Base-by-base conservation (phyloP, 2,888 invertebrate genomes). In the Pantelozetes paolii region DNA sequence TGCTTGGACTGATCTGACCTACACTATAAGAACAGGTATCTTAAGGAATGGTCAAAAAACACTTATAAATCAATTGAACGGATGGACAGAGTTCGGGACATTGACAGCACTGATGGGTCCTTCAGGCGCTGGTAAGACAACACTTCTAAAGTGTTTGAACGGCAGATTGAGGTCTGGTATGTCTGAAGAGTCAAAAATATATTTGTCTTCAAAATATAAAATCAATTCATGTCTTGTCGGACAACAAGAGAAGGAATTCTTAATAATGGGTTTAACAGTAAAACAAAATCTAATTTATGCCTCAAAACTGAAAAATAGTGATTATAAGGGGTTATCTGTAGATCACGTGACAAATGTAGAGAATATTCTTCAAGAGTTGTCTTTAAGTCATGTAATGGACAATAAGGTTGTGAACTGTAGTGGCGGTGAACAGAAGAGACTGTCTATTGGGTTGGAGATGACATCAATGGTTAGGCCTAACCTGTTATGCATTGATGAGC, bases 401-500 rank as follows among this genome's bases (percentile, higher is more conserved):
- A 67, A 6, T n/a, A 36, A 20, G 9, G 40, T 40, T 11, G 8
- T 1, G 2, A n/a, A 67, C 11, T 67, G 67, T 13, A 67, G 67
- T 40, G 67, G 67, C 8, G 67, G 67, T 23, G 67, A 67, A 67
- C 67, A n/a, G 8, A 67, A 67, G 32, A 18, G 67, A 9, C 15
- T 67, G 15, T 9, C 40, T 5, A 67, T 67, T 9, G 67, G 15
- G 8, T 1, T 40, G 13, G 67, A 67, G 20, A 8, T 67, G 23
- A 67, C 40, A 11, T 3, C 40, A 23, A 11, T 67, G 1, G 6
- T 40, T 11, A 67, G 42, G 23, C 67, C 67, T 13, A 67, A 67
- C 23, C 20, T 67, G 23, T 42, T 67, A n/a, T 67, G 67, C 67
- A 67, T 67, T n/a, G 67, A 67, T 67, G 67, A 67, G 32, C 67